Base-by-base conservation (phyloP, 2,888 invertebrate species). In the Tyria jacobaeae region DNA sequence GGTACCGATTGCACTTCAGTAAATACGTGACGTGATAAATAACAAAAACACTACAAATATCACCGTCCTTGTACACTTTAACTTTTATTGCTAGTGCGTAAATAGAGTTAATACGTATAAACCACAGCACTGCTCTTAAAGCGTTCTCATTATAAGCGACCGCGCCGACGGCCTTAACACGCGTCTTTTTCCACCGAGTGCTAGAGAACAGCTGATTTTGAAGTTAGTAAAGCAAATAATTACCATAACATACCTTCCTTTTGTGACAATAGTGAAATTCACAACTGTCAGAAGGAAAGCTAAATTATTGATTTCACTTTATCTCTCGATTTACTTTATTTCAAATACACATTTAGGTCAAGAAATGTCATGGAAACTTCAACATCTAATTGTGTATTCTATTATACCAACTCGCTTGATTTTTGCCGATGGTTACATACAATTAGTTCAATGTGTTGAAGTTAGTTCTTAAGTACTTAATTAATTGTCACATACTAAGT, bases 131-230 rank as follows among this genome's bases (percentile, higher is more conserved):
- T 60, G 54, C 57, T 64, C 7, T 21, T 44, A 0, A 21, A 44
- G 9, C 60, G 63, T 59, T 66, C 50, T 48, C 52, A 68, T 65
- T 66, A 57, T 49, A 27, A 31, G n/a, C 17, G 44, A 54, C 25
- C 25, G 24, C 25, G 24, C 34, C 31, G 70, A 68, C n/a, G n/a
- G n/a, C n/a, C 63, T 60, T 59, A 44, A 51, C 25, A 60, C 64
- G 70, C 73, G 53, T 53, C 53, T 17, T 15, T 12, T 2, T 27
- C n/a, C 21, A 54, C 17, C 9, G 31, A 47, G 25, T 27, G 49
- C 24, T 12, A 51, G 55, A 57, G 69, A 74, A 75, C 75, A 75
- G 77, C 75, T 75, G 75, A 76, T 67, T 66, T 37, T 71, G 48
- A 60, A 35, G 60, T 55, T 44, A 7, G 44, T 21, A 21, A 35